Evolutionary conservation across 1,140 invertebrate genomes (phyloP), one percentile per base, ranked within the genome.

Genomic region (Cydia splendana): DNA sequence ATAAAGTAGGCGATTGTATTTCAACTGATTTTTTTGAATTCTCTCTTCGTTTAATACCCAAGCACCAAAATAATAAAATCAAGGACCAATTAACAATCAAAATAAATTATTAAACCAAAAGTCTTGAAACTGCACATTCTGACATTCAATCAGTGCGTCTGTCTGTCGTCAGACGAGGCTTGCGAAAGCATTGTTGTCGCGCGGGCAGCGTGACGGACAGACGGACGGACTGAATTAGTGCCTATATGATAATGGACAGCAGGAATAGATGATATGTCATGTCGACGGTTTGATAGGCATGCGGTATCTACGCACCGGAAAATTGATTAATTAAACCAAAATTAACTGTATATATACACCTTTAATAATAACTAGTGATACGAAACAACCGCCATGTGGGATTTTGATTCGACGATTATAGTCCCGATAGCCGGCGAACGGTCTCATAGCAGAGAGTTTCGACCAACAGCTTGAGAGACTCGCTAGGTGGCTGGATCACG

Each of bases 151-250:
- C 67, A 18, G 34, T 42, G 67, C 67, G 34, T 34, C 65, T 34
- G 65, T 38, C 67, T 34, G 65, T 38, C 67, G n/a, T 42, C 30
- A 38, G 65, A 28, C 67, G 10, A 71, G 24, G 67, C 30, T 69
- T 69, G 28, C 24, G 65, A 34, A 57, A 34, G 53, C 38, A 74
- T 69, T 74, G 81, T 83, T 77, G 78, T 80, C 78, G 80, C 80
- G 20, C 81, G 48, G 30, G 20, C 38, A 76, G 80, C 81, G 81
- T 81, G 78, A 83, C 81, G 48, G 67, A 65, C 65, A n/a, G 65
- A 67, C 65, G 30, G 65, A 28, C 65, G 30, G 65, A 28, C 65
- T 9, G 34, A 71, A 71, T 71, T 71, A 71, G 67, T 42, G 67
- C 67, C 34, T 67, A n/a, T n/a, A 38, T 10, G 67, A 71, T 71